Conservation (phyloP, 2,113 vertebrate species). For the Natator depressus region DNA sequence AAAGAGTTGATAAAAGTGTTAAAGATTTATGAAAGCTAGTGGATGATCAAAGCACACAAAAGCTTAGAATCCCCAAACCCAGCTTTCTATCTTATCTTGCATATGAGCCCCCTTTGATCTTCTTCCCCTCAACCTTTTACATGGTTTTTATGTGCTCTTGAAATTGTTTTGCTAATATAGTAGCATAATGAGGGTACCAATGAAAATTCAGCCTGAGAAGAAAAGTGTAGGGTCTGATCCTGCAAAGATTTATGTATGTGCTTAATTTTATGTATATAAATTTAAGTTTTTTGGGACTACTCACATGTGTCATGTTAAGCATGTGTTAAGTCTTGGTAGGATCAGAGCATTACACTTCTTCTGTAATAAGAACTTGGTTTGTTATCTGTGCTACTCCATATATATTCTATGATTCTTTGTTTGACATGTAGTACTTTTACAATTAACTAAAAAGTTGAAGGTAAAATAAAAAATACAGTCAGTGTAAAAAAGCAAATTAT, state of each 20-base stretch:
- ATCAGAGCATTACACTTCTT: neutral
- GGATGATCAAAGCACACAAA: constrained; percentile 78
- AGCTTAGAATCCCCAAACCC: constrained; percentile 71
- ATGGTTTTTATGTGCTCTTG: constrained; percentile 69
- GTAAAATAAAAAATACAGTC: constrained; percentile 3
- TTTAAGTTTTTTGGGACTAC: neutral
- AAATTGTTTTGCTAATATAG: constrained; percentile 73
- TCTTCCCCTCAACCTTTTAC: constrained; percentile 65
- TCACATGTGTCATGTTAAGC: neutral
- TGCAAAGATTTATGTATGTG: neutral
- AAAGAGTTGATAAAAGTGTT: constrained; percentile 70
- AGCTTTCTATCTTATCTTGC: constrained; percentile 73
- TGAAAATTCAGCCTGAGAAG: constrained; percentile 7
- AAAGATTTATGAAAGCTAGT: constrained; percentile 75
- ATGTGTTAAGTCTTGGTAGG: neutral
- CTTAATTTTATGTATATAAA: neutral
- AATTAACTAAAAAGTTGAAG: neutral
- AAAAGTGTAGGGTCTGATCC: neutral
- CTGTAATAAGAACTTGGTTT: neutral
- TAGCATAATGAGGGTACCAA: constrained; percentile 47
- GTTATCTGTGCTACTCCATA: neutral
- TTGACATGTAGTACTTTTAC: neutral
- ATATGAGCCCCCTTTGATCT: constrained; percentile 73
- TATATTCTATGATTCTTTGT: neutral
- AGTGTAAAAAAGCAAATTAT: neutral